A percentile compares a stretch with the other conserved stretches of the same genome.
Conservation (phyloP, 2,113 vertebrate species). For the Ondatra zibethicus region DNA sequence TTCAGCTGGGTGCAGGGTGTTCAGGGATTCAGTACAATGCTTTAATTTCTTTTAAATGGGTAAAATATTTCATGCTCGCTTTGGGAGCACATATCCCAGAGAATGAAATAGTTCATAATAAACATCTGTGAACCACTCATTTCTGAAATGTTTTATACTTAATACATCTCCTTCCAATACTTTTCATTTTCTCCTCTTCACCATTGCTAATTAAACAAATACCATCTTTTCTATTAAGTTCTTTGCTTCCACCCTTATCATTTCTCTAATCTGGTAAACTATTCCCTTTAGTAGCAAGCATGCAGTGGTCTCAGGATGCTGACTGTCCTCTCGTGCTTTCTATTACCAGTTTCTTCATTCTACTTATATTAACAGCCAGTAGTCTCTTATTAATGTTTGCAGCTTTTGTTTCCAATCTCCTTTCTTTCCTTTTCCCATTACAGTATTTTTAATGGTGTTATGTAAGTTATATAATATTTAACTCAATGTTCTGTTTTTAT, state of each 20-base stretch:
- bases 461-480: not conserved
- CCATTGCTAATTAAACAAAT: not conserved
- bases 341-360: not conserved
- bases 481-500: not conserved
- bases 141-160: not conserved
- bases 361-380: not conserved
- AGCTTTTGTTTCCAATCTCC: not conserved
- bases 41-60: not conserved
- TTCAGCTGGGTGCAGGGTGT: not conserved
- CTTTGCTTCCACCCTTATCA: not conserved
- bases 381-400: not conserved
- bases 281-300: not conserved
- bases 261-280: not conserved
- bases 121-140: not conserved
- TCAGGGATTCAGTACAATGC: not conserved
- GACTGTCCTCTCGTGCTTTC: not conserved
- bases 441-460: not conserved
- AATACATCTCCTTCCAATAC: not conserved
- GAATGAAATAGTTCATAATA: not conserved
- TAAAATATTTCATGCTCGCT: not conserved
- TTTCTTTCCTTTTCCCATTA: not conserved
- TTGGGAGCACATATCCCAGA: not conserved
- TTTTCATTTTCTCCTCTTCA: not conserved
- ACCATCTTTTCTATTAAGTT: not conserved
- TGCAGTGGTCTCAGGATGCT: not conserved